Evolutionary conservation across 2,888 invertebrate species (phyloP).

Genomic region (Andrena minutula): DNA sequence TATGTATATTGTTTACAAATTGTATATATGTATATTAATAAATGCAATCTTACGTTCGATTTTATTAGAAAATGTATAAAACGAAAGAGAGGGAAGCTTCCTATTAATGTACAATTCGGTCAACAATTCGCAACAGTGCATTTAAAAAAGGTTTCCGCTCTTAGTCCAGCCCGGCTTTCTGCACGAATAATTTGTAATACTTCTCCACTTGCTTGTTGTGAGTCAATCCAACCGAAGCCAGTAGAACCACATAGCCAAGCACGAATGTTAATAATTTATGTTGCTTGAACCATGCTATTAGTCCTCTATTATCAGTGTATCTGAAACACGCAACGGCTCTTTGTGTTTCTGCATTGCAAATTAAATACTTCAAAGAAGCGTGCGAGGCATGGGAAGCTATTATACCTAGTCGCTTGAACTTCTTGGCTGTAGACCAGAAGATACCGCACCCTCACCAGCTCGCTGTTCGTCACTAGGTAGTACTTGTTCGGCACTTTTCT

Average conservation of each 20-base stretch:
- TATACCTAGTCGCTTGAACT: constrained; percentile 74
- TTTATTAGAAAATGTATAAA: constrained; percentile 39
- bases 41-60: constrained; percentile 43
- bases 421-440: constrained; percentile 89
- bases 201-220: constrained; percentile 89
- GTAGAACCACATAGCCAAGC: constrained; percentile 88
- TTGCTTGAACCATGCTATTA: constrained; percentile 86
- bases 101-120: constrained; percentile 29
- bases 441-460: constrained; percentile 91
- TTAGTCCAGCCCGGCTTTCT: constrained; percentile 81
- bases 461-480: constrained; percentile 91
- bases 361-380: not conserved
- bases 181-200: constrained; percentile 87
- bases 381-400: not conserved
- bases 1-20: constrained; percentile 54
- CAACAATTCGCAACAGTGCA: constrained; percentile 17
- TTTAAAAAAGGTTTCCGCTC: constrained; percentile 17
- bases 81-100: constrained; percentile 18
- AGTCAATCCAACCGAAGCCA: constrained; percentile 88
- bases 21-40: constrained; percentile 45
- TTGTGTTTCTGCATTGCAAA: constrained; percentile 12
- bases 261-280: constrained; percentile 88
- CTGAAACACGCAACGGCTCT: constrained; percentile 67
- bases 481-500: constrained; percentile 88
- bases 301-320: constrained; percentile 71